Evolutionary conservation across 2,888 invertebrate genomes (phyloP), one percentile per base, ranked within the genome.

Genomic region (Cephonodes hylas): DNA sequence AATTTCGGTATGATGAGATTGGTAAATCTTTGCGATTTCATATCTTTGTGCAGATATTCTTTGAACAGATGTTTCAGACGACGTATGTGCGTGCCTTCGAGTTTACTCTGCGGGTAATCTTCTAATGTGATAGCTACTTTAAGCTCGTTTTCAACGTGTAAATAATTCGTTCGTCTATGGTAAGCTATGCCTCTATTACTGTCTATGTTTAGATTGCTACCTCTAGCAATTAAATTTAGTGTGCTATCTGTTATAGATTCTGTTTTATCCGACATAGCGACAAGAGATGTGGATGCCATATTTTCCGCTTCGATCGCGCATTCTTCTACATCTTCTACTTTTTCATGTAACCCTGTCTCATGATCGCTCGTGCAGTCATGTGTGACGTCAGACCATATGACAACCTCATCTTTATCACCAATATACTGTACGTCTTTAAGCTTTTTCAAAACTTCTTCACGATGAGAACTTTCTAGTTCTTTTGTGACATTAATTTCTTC

Each of bases 161-260:
- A 73, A 63, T 91, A 91, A 65, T 91, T 91, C 0, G 91, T 91
- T 22, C 91, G 79, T 70, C 91, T 85, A 62, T 91, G 84, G 60
- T 91, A 91, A 0, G 91, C 89, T 7, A 90, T 87, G 0, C 91
- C 89, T 74, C 89, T 79, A 44, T 85, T 89, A 59, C 89, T 89
- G 60, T 90, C 89, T 8, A 90, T 88, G 38, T 88, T 87, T 5
- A 91, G 66, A 60, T 84, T 84, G 45, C 87, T 85, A 42, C 77
- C 79, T 58, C 83, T 82, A 13, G 80, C 76, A 1, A 84, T 74
- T 2, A 88, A 69, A 64, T 84, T 85, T 3, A 86, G 86, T 45
- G 70, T 80, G 65, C 87, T 90, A 66, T 83, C 88, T 13, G 78
- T 72, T 23, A 84, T 57, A 0, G 87, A 88, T 42, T 86, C 89